A percentile compares a stretch with the other conserved stretches of the same genome.
These are phyloP conservation scores for Sarotherodon lohbergeri DNA, from an alignment of 2,113 vertebrate species.

Conservation along the genomic window DNA sequence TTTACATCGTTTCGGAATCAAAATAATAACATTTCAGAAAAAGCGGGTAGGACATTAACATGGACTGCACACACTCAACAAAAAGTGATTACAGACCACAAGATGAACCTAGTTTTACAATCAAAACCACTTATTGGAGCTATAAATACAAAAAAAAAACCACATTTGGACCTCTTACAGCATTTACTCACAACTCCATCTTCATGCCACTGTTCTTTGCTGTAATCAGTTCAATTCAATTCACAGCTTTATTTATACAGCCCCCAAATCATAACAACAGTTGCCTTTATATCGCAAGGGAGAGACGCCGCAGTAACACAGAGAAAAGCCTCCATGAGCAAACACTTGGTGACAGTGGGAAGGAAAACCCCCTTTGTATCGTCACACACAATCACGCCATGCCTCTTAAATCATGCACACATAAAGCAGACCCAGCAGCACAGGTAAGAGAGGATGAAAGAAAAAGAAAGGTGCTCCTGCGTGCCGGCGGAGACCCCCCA, in stretches of 20 bases:
- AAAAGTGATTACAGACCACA: not conserved
- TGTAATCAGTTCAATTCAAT: not conserved
- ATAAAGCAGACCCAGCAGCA: not conserved
- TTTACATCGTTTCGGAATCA: conserved; percentile 12
- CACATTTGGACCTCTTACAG: not conserved
- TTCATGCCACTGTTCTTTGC: not conserved
- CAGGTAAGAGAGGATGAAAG: not conserved
- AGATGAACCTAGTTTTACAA: not conserved
- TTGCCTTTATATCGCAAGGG: not conserved
- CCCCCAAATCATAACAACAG: not conserved
- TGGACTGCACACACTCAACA: not conserved
- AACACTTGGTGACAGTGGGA: not conserved
- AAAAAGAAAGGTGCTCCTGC: not conserved
- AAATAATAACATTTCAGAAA: conserved; percentile 38
- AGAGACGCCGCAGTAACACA: not conserved
- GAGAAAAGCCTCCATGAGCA: not conserved
- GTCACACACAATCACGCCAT: not conserved
- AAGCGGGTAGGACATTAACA: not conserved
- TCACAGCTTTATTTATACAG: not conserved
- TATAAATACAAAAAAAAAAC: not conserved
- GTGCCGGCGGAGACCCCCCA: conserved; percentile 29
- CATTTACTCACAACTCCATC: not conserved
- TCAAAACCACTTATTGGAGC: not conserved
- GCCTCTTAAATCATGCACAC: not conserved
- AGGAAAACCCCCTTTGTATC: not conserved